Base-by-base conservation (phyloP, 2,113 vertebrate species). In the Corythoichthys haematopterus region DNA sequence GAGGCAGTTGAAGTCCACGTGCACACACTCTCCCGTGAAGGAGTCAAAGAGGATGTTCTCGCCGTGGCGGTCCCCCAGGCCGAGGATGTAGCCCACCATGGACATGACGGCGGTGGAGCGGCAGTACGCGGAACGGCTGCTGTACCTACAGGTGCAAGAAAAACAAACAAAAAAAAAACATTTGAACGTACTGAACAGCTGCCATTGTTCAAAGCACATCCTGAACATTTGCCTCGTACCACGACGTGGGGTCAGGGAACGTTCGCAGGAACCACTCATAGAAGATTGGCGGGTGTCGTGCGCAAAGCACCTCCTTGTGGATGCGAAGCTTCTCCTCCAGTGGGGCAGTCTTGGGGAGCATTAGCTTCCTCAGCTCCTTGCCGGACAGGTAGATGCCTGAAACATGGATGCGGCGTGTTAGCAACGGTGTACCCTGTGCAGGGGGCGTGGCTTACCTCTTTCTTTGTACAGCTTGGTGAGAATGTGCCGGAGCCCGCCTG, bases 1-100 rank as follows among this genome's bases (percentile, higher is more conserved):
- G 63, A 99, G 95, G 87, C 97, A 99, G 93, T 98, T 99, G 91
- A 99, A 99, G 89, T 99, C 97, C 13, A 99, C 97, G 4, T 98
- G 97, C 69, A 99, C 92, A 71, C 94, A 98, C 81, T 99, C 97
- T 16, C 97, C 97, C 7, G 95, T 99, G 70, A 96, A 87, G 14
- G 97, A 98, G 80, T 98, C 96, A 69, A 99, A 98, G 11, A 98
- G 84, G 86, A 99, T 99, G 82, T 99, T 99, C 85, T 98, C 96
- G 40, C 96, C 96, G 12, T 98, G 97, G 11, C 97, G 95, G 79
- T 99, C 97, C 38, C 97, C 97, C 70, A 99, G 90, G n/a, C 97
- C 97, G 33, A 99, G 91, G 83, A 98, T 86, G 80, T 98, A 99
- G 4, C 97, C 97, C 64, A 99, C 97, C 96, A 99, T 98, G 14